Percentiles rank a stretch among this genome's conserved stretches.
Conservation (phyloP, 1,140 invertebrate genomes). For the Heterodera carotae region DNA sequence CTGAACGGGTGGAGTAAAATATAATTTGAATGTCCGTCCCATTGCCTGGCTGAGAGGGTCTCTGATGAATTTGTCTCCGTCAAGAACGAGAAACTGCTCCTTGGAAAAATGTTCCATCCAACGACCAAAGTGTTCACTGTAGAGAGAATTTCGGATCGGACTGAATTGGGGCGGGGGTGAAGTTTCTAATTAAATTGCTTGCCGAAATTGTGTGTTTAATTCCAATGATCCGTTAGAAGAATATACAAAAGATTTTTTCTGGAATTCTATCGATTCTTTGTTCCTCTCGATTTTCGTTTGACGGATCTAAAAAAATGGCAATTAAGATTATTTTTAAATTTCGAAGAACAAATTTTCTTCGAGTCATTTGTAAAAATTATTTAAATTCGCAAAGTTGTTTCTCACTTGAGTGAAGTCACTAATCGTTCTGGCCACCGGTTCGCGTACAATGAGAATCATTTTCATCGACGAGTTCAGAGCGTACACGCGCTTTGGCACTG, state of each 20-base stretch:
- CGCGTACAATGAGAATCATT: conserved; percentile 58
- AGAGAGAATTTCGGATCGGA: conserved; percentile 66
- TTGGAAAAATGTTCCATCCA: conserved; percentile 89
- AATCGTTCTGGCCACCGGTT: conserved; percentile 57
- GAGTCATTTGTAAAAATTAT: background rate
- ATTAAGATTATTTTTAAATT: background rate
- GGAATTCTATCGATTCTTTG: conserved; percentile 53
- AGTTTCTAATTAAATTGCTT: background rate
- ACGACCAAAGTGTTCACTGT: conserved; percentile 88
- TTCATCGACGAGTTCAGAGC: conserved; percentile 57
- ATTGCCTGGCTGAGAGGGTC: conserved; percentile 10
- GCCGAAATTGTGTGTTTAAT: conserved; percentile 11
- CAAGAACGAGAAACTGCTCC: conserved; percentile 83
- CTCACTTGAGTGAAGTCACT: conserved; percentile 62
- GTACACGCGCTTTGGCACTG: conserved; percentile 52
- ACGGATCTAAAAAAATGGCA: conserved; percentile 44
- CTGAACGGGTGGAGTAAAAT: conserved; percentile 43
- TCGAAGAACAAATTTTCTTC: background rate
- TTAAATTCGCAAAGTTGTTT: background rate
- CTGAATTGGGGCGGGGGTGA: background rate
- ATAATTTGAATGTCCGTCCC: background rate
- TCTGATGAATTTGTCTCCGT: conserved; percentile 79
- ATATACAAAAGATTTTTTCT: conserved; percentile 49
- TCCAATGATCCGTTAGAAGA: conserved; percentile 3
- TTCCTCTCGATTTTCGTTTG: conserved; percentile 56